Conservation (phyloP, 1,140 invertebrate species). For the Ips nitidus region DNA sequence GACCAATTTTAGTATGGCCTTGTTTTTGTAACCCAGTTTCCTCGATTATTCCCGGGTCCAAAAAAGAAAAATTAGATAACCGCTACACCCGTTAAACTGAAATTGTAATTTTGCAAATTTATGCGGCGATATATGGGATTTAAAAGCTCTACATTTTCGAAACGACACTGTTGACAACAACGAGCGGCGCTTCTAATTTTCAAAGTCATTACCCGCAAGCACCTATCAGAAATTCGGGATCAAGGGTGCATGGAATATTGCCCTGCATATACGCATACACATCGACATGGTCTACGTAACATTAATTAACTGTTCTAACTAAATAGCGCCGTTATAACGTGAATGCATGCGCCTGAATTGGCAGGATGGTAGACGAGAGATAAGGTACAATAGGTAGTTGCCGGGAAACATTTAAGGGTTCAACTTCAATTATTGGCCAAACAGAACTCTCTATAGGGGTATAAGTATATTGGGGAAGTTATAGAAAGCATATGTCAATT, state of each 20-base stretch:
- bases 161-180: conserved; percentile 4
- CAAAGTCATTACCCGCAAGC: conserved; percentile 32
- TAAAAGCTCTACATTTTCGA: background rate
- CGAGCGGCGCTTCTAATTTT: conserved; percentile 22
- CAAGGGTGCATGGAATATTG: conserved; percentile 36
- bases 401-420: conserved; percentile 36
- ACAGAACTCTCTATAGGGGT: conserved; percentile 26
- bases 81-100: background rate
- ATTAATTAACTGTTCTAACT: conserved; percentile 40
- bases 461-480: conserved; percentile 19
- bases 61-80: background rate
- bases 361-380: conserved; percentile 38
- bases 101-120: background rate
- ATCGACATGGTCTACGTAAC: conserved; percentile 36
- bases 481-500: conserved; percentile 31
- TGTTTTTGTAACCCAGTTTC: no score
- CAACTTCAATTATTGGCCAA: conserved; percentile 35
- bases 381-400: conserved; percentile 36
- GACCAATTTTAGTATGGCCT: no score
- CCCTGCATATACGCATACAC: conserved; percentile 28
- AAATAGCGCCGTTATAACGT: conserved; percentile 36
- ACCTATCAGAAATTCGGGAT: conserved; percentile 34
- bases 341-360: conserved; percentile 36
- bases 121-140: background rate
- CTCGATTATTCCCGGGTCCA: background rate